Percentiles rank a stretch among this genome's conserved stretches.
Evolutionary conservation across 2,113 vertebrate species (phyloP).

Genomic region (Chaetops frenatus): DNA sequence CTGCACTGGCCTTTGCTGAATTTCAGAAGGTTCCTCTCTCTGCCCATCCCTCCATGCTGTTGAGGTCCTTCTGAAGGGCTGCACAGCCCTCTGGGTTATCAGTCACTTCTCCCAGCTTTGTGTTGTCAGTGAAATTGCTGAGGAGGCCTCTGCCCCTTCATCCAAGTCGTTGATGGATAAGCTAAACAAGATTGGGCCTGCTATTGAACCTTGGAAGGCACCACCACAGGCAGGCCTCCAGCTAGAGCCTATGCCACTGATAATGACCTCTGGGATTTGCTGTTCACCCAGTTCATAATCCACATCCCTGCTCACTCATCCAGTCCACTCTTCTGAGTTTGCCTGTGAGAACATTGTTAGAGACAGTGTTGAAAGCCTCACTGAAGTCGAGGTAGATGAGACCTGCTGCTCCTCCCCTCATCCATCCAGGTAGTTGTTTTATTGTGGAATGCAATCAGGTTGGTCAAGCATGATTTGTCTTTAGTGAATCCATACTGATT

Average conservation of each 20-base stretch:
- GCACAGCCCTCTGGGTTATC: not conserved
- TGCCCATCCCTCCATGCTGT: not conserved
- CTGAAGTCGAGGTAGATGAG: not conserved
- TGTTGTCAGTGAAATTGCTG: not conserved
- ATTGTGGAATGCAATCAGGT: not conserved
- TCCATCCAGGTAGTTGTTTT: not conserved
- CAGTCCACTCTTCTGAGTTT: not conserved
- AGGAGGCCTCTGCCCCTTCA: not conserved
- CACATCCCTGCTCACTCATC: not conserved
- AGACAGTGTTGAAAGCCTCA: not conserved
- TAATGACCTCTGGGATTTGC: not conserved
- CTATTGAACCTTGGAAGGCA: accelerated
- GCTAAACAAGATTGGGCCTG: not conserved
- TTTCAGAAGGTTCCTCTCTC: not conserved
- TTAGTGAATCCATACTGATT: not conserved
- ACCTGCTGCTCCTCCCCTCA: not conserved
- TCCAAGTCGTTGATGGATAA: not conserved
- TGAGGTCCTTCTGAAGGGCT: not conserved
- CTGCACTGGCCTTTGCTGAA: not conserved
- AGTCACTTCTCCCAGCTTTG: not conserved
- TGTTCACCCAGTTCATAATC: not conserved
- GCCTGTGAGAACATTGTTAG: not conserved
- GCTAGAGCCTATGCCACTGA: not conserved
- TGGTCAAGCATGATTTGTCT: not conserved
- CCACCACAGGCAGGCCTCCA: accelerated